Base-by-base conservation (phyloP, 92 coral and sea anemone species). In the Pocillopora meandrina region DNA sequence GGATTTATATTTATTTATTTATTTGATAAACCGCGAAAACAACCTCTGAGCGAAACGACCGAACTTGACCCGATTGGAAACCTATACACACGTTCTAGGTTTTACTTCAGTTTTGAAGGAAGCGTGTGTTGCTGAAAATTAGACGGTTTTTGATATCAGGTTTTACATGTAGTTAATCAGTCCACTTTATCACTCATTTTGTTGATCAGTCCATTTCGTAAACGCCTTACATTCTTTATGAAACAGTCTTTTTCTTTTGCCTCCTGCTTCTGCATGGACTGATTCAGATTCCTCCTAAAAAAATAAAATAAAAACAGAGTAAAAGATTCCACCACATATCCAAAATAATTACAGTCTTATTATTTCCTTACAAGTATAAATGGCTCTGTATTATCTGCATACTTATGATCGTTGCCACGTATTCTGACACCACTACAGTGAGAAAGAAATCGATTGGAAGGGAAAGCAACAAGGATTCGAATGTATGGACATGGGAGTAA, bases 161-260 rank as follows among this genome's bases (percentile, higher is more conserved):
- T 42, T 26, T 26, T 26, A 26, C 31, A 26, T 26, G 0, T 26
- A 26, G 31, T 26, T 26, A 42, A 42, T 42, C 52, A 42, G 52
- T 42, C 52, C 52, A 2, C 52, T 26, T 26, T 26, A 26, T 26
- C 8, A 42, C 8, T 42, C 26, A 16, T 65, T 16, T 65, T 19
- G 70, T 21, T 65, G 7, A 10, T 2, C 20, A 19, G 26, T 16
- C 52, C 11, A 52, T 67, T 67, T 52, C 3, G 49, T 3, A 56
- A 12, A 56, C 35, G 26, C 84, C 98, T 89, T 89, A 95, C 98
- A 80, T 70, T 95, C 98, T 74, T 95, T 95, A 69, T 95, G 98
- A 77, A 95, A 95, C 70, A 95, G 89, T 65, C 98, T 88, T 71
- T 93, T 95, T 35, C 93, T 84, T 74, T 95, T 95, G 21, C 95